Evolutionary conservation across 2,888 invertebrate genomes (phyloP).

Genomic region (Hartigia nigra): DNA sequence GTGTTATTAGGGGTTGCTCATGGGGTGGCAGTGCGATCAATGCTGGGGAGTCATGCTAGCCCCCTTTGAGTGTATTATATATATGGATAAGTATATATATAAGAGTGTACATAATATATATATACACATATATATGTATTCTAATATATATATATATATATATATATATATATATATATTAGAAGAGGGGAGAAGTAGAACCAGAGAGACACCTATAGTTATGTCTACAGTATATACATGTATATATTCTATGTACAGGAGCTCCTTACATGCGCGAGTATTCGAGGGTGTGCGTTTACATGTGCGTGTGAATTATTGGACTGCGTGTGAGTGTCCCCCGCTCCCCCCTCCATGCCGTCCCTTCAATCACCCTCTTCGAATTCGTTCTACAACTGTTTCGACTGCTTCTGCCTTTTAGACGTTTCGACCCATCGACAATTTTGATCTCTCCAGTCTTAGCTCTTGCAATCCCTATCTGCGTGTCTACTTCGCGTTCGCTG

Average conservation of each 20-base stretch:
- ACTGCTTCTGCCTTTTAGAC: neutral
- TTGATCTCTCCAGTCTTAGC: neutral
- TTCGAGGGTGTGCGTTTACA: neutral
- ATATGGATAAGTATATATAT: constrained; percentile 31
- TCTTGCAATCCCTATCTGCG: neutral
- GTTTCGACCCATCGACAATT: neutral
- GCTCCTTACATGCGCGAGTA: neutral
- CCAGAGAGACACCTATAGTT: too few relatives aligned
- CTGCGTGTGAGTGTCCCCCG: neutral
- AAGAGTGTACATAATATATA: constrained; percentile 19
- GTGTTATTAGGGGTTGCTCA: constrained; percentile 65
- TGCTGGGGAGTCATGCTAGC: constrained; percentile 62
- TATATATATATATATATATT: neutral
- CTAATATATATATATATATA: neutral
- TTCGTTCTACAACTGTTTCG: neutral
- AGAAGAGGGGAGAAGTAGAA: neutral
- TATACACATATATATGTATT: constrained; percentile 18
- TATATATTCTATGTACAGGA: neutral
- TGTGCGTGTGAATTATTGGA: neutral
- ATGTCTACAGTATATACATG: neutral
- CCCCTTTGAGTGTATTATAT: constrained; percentile 45
- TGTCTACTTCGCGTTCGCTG: neutral
- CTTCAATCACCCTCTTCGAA: neutral
- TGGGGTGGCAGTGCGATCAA: constrained; percentile 64
- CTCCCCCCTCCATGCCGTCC: neutral